A percentile compares a stretch with the other conserved stretches of the same genome.
Conservation (phyloP, 2,797 vertebrate genomes). For the Varecia variegata region DNA sequence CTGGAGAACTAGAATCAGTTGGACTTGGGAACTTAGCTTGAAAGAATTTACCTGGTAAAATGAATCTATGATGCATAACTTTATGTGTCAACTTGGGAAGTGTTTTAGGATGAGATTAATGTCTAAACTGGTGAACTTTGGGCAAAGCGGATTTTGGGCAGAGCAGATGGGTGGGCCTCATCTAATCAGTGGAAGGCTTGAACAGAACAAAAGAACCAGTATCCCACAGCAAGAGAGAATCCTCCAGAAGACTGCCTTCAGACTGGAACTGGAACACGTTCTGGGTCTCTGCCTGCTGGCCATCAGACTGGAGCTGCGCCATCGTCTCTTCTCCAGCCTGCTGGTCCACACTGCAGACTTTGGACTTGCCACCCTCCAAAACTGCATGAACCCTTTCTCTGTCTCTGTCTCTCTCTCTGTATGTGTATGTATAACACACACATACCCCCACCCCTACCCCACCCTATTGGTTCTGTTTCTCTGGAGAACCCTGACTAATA, state of each 20-base stretch:
- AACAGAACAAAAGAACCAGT: not conserved
- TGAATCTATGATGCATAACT: not conserved
- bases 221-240: not conserved
- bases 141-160: not conserved
- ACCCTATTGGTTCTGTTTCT: not conserved
- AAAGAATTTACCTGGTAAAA: not conserved
- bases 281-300: not conserved
- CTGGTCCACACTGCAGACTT: not conserved
- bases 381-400: not conserved
- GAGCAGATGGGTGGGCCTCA: not conserved
- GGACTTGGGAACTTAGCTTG: not conserved
- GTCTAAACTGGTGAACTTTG: not conserved
- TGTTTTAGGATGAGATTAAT: not conserved
- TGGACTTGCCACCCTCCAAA: not conserved
- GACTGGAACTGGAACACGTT: not conserved
- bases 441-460: not conserved
- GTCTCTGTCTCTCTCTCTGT: not conserved
- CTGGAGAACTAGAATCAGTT: not conserved
- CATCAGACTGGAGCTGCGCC: not conserved
- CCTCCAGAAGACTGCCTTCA: not conserved
- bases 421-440: not conserved
- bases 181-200: not conserved
- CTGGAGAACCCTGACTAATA: not conserved
- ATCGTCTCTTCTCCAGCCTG: not conserved
- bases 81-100: not conserved